These are phyloP conservation scores for Protobothrops mucrosquamatus DNA, from an alignment of 2,113 vertebrate species.

Conservation along the genomic window DNA sequence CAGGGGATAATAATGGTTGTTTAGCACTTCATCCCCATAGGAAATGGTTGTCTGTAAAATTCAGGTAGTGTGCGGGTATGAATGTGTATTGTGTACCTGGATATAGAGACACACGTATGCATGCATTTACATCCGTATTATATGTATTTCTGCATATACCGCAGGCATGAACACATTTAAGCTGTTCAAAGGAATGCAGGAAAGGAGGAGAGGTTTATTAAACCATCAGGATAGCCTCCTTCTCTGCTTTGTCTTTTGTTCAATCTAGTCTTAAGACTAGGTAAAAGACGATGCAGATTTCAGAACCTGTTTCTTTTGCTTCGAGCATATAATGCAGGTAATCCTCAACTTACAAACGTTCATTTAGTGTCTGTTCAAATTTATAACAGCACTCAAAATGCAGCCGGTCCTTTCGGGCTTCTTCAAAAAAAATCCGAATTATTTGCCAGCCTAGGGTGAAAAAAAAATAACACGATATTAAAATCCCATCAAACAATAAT, in stretches of 20 bases:
- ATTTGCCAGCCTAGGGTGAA: not conserved
- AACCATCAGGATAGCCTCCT: slow-evolving; percentile 3
- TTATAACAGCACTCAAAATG: not conserved
- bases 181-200: not conserved
- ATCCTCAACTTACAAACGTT: not conserved
- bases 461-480: not conserved
- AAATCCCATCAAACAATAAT: not conserved
- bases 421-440: not conserved
- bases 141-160: not conserved
- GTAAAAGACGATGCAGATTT: not conserved
- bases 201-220: slow-evolving; percentile 19
- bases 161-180: slow-evolving; percentile 8
- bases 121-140: not conserved
- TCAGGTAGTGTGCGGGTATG: slow-evolving; percentile 15
- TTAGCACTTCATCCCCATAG: slow-evolving; percentile 54
- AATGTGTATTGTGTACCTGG: not conserved
- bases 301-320: not conserved
- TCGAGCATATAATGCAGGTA: not conserved
- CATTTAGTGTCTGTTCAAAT: not conserved
- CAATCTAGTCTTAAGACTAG: not conserved
- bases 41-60: slow-evolving; percentile 47
- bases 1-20: slow-evolving; percentile 27
- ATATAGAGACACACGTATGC: not conserved
- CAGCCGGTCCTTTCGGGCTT: not conserved
- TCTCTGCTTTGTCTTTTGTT: slow-evolving; percentile 4